Base-by-base conservation (phyloP, 2,888 invertebrate genomes). In the Pseudococcus jackbeardsleyi region DNA sequence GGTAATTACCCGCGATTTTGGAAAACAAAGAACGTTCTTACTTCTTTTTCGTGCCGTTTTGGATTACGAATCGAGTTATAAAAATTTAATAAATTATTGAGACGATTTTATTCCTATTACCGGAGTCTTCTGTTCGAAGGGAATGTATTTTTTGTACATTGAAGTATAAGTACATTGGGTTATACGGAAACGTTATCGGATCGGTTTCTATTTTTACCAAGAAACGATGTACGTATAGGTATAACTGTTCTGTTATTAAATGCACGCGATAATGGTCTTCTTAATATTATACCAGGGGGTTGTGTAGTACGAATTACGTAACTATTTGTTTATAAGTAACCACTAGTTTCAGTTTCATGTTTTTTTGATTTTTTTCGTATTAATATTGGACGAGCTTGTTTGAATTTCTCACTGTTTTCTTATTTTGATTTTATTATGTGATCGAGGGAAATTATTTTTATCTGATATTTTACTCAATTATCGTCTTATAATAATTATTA, bases 201-300 rank as follows among this genome's bases (percentile, higher is more conserved):
- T 72, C 22, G 15, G 26, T 72, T 26, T 72, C 72, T 72, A 72
- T 72, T 72, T 72, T 72, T 72, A 72, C 72, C 26, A 33, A 72
- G 72, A 72, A 72, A 26, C 22, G 72, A 72, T 72, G n/a, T 12
- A 48, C n/a, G n/a, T 48, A 12, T 59, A 19, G 72, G 72, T n/a
- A n/a, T 72, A 59, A 26, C 72, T 26, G 72, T 39, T 39, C 39
- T 48, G 48, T 72, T 72, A 72, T 72, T 72, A 72, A 72, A 72
- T 72, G 72, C 72, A 72, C 72, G 72, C 72, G 15, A 72, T 72
- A 72, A 72, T 33, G 33, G 26, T 33, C 15, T 5, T 72, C 72
- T 9, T 72, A 26, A 33, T 22, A 33, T 68, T 33, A 11, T 72
- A 72, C 11, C 11, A 48, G 9, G 33, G 72, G 22, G 26, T 26